Evolutionary conservation across 92 coral and sea anemone genomes (phyloP).

Genomic region (Epizoanthus illoricatus): DNA sequence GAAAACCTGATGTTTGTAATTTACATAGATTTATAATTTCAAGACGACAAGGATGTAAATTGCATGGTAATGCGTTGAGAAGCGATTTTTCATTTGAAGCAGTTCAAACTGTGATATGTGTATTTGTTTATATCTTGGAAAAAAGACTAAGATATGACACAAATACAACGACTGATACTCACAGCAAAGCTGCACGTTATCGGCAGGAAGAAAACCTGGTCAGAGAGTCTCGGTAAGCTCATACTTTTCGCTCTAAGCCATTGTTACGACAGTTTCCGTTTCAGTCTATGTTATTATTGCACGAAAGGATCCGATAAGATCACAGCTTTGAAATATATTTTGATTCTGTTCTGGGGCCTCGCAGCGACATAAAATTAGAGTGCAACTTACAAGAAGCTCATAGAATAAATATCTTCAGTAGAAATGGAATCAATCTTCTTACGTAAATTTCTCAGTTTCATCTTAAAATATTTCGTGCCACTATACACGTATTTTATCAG

Average conservation of each 20-base stretch:
- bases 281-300: neutral
- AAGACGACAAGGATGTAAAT: neutral
- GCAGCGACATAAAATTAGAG: slow-evolving; percentile 6
- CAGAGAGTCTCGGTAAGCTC: slow-evolving; percentile 7
- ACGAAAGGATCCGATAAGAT: slow-evolving; percentile 1
- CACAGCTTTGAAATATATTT: neutral
- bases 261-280: neutral
- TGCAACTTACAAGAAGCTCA: slow-evolving; percentile 8
- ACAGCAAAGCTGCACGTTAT: neutral
- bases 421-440: too few relatives aligned
- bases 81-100: neutral
- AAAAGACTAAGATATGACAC: neutral
- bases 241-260: slow-evolving; percentile 1
- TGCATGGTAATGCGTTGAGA: too few relatives aligned
- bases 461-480: too few relatives aligned
- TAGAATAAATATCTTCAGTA: neutral
- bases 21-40: neutral
- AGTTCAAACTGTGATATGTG: neutral
- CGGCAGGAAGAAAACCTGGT: slow-evolving; percentile 3
- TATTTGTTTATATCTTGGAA: neutral
- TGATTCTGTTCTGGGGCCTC: slow-evolving; percentile 1
- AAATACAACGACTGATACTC: neutral
- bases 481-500: too few relatives aligned
- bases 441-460: too few relatives aligned
- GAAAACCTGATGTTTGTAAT: too few relatives aligned